phyloP scores from a whole-genome alignment of 2,113 vertebrate genomes.

The Tupaia chinensis region DNA sequence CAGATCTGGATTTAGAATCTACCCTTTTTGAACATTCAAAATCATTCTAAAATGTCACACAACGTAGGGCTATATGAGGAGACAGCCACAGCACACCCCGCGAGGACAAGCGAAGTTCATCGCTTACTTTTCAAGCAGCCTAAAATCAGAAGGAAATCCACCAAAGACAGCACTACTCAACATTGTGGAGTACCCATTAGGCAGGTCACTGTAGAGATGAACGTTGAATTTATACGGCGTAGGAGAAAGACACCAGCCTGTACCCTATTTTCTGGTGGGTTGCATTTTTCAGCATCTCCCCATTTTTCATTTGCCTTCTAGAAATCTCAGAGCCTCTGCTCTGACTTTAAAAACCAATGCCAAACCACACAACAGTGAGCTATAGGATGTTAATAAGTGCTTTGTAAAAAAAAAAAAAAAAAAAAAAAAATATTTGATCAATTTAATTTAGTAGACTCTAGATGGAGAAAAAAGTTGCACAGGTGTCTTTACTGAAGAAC shows the following conservation, averaged over 20 bases:
- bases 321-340: neutral
- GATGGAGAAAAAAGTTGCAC: constrained; percentile 14
- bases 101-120: neutral
- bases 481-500: neutral
- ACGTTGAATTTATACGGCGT: neutral
- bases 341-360: neutral
- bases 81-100: neutral
- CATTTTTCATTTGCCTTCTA: neutral
- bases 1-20: constrained; percentile 72
- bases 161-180: neutral
- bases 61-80: neutral
- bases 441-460: neutral
- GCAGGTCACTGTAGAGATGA: neutral
- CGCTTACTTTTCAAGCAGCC: neutral
- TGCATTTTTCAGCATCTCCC: neutral
- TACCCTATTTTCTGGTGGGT: neutral
- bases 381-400: neutral
- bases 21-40: constrained; percentile 66
- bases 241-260: neutral
- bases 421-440: neutral
- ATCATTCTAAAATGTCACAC: constrained; percentile 67
- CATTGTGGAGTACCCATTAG: neutral
- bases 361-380: neutral
- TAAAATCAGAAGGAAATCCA: neutral
- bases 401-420: neutral